A percentile compares a stretch with the other conserved stretches of the same genome.
Evolutionary conservation across 2,888 invertebrate species (phyloP).

Genomic region (Lepidocyrtoides sp.): DNA sequence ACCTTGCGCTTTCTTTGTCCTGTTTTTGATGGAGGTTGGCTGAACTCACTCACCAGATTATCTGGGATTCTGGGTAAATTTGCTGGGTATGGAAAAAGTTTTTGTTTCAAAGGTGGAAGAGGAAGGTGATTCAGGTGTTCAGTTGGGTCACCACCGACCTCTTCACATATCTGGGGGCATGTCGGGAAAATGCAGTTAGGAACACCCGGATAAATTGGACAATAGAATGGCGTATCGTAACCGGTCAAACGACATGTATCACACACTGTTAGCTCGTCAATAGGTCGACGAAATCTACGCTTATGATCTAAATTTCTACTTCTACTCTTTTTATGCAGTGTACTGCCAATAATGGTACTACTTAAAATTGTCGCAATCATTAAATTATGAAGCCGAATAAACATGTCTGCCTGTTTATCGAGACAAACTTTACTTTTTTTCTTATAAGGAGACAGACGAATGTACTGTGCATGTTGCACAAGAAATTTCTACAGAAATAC

Average conservation of each 20-base stretch:
- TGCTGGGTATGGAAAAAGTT: neutral
- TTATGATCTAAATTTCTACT: neutral
- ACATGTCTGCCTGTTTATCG: no score
- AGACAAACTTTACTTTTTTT: no score
- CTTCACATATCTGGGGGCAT: constrained; percentile 55
- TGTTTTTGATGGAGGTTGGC: neutral
- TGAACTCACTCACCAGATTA: neutral
- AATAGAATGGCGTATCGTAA: constrained; percentile 49
- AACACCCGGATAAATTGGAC: constrained; percentile 18
- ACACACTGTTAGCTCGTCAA: neutral
- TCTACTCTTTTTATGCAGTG: no score
- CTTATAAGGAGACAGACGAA: no score
- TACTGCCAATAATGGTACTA: no score
- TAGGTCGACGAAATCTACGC: neutral
- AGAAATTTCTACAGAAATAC: no score
- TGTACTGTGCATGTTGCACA: no score
- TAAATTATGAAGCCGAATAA: no score
- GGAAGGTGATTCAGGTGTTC: neutral
- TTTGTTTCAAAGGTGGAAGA: neutral
- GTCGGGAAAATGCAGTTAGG: constrained; percentile 21
- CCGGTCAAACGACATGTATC: neutral
- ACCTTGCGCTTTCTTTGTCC: neutral
- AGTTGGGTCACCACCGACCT: neutral
- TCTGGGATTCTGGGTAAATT: neutral
- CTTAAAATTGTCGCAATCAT: no score